Evolutionary conservation across 2,888 invertebrate genomes (phyloP), one percentile per base, ranked within the genome.

Genomic region (Ashinkailepas kermadecensis): DNA sequence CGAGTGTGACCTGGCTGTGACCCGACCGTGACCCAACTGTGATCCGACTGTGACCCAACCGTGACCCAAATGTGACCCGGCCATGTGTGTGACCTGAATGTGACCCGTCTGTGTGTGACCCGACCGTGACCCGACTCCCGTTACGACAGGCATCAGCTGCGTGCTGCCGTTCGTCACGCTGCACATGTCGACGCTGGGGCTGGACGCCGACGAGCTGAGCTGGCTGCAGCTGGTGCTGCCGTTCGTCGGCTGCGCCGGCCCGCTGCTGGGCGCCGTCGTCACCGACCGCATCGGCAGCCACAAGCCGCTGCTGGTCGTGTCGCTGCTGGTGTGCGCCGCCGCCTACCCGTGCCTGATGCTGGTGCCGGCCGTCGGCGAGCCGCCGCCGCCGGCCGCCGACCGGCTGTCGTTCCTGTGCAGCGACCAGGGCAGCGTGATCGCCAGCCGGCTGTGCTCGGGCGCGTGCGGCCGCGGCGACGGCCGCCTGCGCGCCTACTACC

Each of bases 211-310:
- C 81, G 94, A 96, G 87, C 91, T 93, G 62, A 91, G 93, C 39
- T 90, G 93, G 82, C 92, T 96, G 85, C 94, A 93, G 82, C 92
- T 93, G 78, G 90, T 94, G 81, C 92, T 94, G 56, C 94, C 96
- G 10, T 91, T 93, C 85, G 89, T 94, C 25, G 93, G 95, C 7
- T 90, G 94, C 82, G 87, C 95, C 80, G 93, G 95, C 0, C 94
- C 95, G 0, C 89, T 94, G 4, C 87, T 95, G 59, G 91, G 92
- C 12, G 95, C 94, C 79, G 93, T 93, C 11, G 88, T 95, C 83
- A 93, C 95, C 80, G 95, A 96, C 87, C 91, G 91, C 88, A 89
- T 89, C 85, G 92, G 91, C 10, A 87, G 85, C 74, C 88, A 87
- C 85, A 86, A 86, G 81, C 81, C 85, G 1, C 85, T 87, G 15